Evolutionary conservation across 2,888 invertebrate genomes (phyloP).

Genomic region (Cheilosia grossa): DNA sequence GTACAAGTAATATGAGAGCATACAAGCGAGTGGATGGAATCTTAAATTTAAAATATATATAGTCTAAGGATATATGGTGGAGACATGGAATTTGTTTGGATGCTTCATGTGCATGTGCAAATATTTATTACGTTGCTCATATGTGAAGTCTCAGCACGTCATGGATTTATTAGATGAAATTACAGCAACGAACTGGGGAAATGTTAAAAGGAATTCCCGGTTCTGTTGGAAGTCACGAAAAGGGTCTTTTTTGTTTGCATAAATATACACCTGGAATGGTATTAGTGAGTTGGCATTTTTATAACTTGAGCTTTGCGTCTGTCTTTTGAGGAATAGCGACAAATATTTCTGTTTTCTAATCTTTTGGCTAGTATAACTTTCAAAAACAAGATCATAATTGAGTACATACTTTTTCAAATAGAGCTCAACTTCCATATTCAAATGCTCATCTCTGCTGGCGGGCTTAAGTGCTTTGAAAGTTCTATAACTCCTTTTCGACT

Average conservation of each 20-base stretch:
- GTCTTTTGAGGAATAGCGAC: too few relatives aligned
- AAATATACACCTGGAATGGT: background rate
- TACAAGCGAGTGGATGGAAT: slow-evolving; percentile 6
- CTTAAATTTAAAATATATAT: slow-evolving; percentile 4
- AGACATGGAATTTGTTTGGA: slow-evolving; percentile 11
- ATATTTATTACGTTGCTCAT: background rate
- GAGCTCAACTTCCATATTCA: too few relatives aligned
- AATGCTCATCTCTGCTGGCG: too few relatives aligned
- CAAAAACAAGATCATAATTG: too few relatives aligned
- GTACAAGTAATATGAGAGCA: background rate
- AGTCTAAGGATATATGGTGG: background rate
- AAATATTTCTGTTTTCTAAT: too few relatives aligned
- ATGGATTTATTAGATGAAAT: slow-evolving; percentile 32
- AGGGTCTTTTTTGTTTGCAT: background rate
- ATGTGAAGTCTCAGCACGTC: slow-evolving; percentile 20
- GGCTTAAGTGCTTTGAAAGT: too few relatives aligned
- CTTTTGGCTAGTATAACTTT: too few relatives aligned
- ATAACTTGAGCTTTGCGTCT: too few relatives aligned
- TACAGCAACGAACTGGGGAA: background rate
- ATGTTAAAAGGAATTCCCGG: background rate
- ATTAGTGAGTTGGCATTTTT: background rate
- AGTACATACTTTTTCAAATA: too few relatives aligned
- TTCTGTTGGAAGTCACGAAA: background rate
- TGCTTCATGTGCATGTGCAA: slow-evolving; percentile 1
- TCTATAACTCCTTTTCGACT: too few relatives aligned